Evolutionary conservation across 2,888 invertebrate species (phyloP), one percentile per base, ranked within the genome.

Genomic region (Tupiocoris notatus): DNA sequence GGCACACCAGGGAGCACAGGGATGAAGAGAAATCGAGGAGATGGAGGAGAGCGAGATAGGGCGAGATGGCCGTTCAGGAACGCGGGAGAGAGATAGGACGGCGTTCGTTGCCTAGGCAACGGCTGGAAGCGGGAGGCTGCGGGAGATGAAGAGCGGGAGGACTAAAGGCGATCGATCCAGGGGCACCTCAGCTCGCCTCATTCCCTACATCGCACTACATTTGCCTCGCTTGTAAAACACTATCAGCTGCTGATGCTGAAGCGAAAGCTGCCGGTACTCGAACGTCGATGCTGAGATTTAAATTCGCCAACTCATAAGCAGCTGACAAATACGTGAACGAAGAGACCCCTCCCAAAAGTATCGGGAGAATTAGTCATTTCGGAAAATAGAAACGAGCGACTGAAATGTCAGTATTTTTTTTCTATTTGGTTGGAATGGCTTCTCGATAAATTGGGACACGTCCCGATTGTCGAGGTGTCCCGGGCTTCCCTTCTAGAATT

Each of bases 11-110:
- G 7, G 59, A 7, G 59, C 18, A n/a, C 22, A 54, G 22, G 75
- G 59, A 18, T n/a, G 76, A 12, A 56, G 39, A 6, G 21, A 17
- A 68, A 71, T 17, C 17, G 59, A 39, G 57, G 67, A 78, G 77
- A 77, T 74, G 78, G 79, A 77, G 80, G 78, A 77, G 80, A 80
- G 78, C 81, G 78, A 78, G 79, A 79, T 80, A 78, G 1, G 22
- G 62, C 20, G 65, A 17, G 23, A 65, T 22, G 56, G n/a, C 22
- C 22, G n/a, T n/a, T n/a, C n/a, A 12, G 66, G 20, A 54, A 20
- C 18, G 65, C 16, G 65, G 65, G 23, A 59, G 58, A 20, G 74
- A 64, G 74, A 74, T 63, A 64, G 18, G 20, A n/a, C n/a, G 74
- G 22, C 21, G 16, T 39, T 39, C 24, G 75, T 75, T 66, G 61